Percentiles rank a stretch among this genome's conserved stretches.
Conservation (phyloP, 2,797 vertebrate genomes). For the Pelodytes ibericus region DNA sequence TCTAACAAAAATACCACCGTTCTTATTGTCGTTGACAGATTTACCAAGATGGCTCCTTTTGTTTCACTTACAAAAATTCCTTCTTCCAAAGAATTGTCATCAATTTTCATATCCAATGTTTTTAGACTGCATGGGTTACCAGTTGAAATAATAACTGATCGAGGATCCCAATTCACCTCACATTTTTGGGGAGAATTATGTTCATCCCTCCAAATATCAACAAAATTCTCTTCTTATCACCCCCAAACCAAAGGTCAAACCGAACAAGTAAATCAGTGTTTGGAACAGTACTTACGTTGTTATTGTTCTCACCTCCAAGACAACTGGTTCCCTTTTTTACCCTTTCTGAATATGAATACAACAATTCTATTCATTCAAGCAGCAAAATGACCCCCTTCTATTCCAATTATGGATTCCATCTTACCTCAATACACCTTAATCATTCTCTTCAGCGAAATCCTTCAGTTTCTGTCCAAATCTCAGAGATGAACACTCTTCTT, state of each 20-base stretch:
- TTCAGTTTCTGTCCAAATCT: too few species aligned
- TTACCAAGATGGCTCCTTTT: neutral
- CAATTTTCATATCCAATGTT: neutral
- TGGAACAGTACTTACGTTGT: neutral
- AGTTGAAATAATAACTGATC: neutral
- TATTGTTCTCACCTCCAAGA: neutral
- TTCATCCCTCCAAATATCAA: neutral
- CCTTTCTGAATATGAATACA: too few species aligned
- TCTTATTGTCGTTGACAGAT: neutral
- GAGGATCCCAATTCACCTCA: neutral
- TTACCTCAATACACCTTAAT: too few species aligned
- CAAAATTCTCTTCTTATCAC: neutral
- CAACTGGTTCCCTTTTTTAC: neutral
- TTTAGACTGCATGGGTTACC: neutral
- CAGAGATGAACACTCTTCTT: too few species aligned
- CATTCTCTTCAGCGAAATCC: too few species aligned
- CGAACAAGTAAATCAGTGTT: neutral
- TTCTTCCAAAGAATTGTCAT: neutral
- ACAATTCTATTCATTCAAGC: too few species aligned
- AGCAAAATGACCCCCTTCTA: too few species aligned
- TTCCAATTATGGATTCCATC: too few species aligned
- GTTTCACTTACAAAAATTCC: neutral
- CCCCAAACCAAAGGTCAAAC: neutral
- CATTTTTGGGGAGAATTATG: neutral
- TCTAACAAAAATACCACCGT: neutral